A percentile compares a stretch with the other conserved stretches of the same genome.
phyloP scores from a whole-genome alignment of 2,113 vertebrate genomes.

The Gopherus flavomarginatus region DNA sequence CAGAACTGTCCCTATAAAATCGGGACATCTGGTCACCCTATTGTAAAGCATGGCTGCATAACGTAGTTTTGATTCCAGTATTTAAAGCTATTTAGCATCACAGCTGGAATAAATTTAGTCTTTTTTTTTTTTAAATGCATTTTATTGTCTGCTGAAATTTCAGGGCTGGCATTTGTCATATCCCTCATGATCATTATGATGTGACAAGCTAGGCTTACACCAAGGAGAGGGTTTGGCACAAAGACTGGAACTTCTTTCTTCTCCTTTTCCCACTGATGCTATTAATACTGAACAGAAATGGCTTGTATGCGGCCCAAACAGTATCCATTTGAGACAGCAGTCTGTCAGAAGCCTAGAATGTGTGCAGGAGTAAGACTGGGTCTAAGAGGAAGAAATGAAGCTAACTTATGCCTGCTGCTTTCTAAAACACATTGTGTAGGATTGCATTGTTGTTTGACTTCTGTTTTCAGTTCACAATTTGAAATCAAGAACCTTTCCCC shows the following conservation, averaged over 20 bases:
- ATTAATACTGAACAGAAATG: neutral
- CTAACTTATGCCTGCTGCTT: neutral
- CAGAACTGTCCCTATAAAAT: too few species aligned
- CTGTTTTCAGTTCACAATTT: neutral
- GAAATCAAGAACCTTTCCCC: neutral
- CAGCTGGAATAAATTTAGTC: neutral
- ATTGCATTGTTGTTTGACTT: neutral
- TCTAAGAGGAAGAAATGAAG: neutral
- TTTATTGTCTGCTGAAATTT: neutral
- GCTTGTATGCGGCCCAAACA: neutral
- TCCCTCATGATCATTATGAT: neutral
- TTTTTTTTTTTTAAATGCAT: neutral
- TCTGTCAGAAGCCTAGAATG: neutral
- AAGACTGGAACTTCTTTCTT: neutral
- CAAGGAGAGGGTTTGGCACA: neutral
- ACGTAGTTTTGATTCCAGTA: neutral
- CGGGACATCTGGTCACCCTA: too few species aligned
- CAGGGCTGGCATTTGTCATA: neutral
- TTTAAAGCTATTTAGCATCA: neutral
- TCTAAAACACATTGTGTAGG: neutral
- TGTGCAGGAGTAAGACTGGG: neutral
- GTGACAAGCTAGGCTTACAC: neutral
- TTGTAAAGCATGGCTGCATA: neutral
- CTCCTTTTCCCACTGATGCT: neutral
- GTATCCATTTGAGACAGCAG: rapidly evolving